These are phyloP conservation scores for Urechis unicinctus DNA, from an alignment of 2,888 invertebrate species.

Conservation along the genomic window DNA sequence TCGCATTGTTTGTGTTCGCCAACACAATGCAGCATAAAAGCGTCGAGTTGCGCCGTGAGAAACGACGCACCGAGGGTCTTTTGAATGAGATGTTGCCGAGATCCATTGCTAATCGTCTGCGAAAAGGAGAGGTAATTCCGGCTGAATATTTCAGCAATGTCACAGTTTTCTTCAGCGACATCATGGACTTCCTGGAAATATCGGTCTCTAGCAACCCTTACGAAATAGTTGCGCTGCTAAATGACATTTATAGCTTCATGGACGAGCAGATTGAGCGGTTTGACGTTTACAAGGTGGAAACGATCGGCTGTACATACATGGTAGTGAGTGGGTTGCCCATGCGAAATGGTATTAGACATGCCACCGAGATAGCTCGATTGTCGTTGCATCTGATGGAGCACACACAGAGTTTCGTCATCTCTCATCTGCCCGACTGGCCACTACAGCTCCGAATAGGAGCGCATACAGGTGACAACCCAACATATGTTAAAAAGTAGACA, in stretches of 20 bases:
- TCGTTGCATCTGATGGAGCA: conserved; percentile 1
- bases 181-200: conserved; percentile 6
- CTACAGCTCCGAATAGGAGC: conserved; percentile 3
- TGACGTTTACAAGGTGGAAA: conserved; percentile 11
- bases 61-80: conserved; percentile 6
- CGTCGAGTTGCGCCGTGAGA: conserved; percentile 1
- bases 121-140: background rate
- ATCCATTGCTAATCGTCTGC: conserved; percentile 7
- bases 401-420: conserved; percentile 2
- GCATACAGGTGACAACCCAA: no score
- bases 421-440: background rate
- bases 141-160: conserved; percentile 7
- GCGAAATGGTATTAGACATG: conserved; percentile 1
- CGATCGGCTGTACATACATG: conserved; percentile 9
- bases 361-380: conserved; percentile 4
- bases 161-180: conserved; percentile 10
- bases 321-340: conserved; percentile 7
- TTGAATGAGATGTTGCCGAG: conserved; percentile 6
- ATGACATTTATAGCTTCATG: conserved; percentile 5
- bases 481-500: no score
- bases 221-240: conserved; percentile 3
- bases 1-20: background rate
- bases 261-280: conserved; percentile 3
- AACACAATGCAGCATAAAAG: background rate
- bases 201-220: conserved; percentile 5